Percentiles rank a stretch among this genome's conserved stretches.
Evolutionary conservation across 2,113 vertebrate species (phyloP).

Genomic region (Neogale vison): DNA sequence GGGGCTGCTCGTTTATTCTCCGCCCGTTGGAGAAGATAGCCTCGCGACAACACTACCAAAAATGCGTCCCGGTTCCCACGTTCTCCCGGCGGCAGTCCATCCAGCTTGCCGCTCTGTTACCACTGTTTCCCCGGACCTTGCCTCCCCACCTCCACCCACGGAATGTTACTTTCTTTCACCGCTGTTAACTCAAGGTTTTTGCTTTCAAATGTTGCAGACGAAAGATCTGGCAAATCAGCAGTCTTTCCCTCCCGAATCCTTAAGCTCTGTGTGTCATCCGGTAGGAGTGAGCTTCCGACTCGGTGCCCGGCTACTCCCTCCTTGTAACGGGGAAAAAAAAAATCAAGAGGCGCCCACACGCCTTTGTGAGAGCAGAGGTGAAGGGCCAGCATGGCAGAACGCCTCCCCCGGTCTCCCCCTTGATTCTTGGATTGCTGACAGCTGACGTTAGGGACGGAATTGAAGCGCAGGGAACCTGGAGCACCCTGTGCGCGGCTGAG

Average conservation of each 20-base stretch:
- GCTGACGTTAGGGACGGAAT: background rate
- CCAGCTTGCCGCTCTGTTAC: background rate
- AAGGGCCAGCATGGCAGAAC: background rate
- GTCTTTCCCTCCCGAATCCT: background rate
- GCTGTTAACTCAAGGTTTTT: background rate
- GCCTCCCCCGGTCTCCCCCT: background rate
- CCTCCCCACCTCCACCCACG: background rate
- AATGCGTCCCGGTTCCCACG: background rate
- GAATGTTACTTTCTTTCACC: background rate
- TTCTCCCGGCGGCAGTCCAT: no score
- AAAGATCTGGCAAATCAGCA: background rate
- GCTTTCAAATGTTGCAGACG: background rate
- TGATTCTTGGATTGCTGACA: background rate
- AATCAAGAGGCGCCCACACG: background rate
- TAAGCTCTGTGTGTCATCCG: background rate
- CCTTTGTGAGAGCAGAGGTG: background rate
- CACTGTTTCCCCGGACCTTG: background rate
- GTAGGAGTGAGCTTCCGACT: background rate
- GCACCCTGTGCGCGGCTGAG: background rate
- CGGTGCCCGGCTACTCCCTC: background rate
- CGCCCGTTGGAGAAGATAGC: background rate
- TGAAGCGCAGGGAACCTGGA: background rate
- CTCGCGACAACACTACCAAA: rapidly evolving
- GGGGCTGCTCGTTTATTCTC: slow-evolving; percentile 26
- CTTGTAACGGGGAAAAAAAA: background rate